Base-by-base conservation (phyloP, 2,113 vertebrate species). In the Cyprinodon variegatus region DNA sequence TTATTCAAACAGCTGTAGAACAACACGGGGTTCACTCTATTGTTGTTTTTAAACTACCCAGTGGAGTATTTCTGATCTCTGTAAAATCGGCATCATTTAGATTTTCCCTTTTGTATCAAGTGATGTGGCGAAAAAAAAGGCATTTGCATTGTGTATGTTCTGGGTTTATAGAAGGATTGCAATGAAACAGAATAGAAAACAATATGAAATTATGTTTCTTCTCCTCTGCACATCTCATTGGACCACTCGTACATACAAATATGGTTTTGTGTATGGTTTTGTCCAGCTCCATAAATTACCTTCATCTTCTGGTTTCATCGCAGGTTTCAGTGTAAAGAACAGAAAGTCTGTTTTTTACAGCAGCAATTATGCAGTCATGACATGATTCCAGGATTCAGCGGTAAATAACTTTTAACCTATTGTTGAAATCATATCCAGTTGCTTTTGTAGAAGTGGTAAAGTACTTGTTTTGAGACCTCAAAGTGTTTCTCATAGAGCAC, bases 261-360 rank as follows among this genome's bases (percentile, higher is more conserved):
- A 29, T 29, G 65, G 77, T 76, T 60, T 70, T 65, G 81, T 77
- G 79, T 83, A 73, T 29, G 29, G 29, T 29, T 29, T 29, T 53
- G 63, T 69, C 7, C 72, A 48, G 62, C 77, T 78, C 75, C 68
- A 70, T 79, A 85, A 86, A 91, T 81, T 61, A 90, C 84, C 68
- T 65, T 36, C 74, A 20, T 70, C 78, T 80, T 41, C 70, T 69
- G 48, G 36, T 59, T 83, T 86, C 84, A 79, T 86, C 62, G 65
- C 74, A 66, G 83, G 76, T 83, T 81, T 86, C 77, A 84, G 88
- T 83, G 78, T 74, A 78, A 86, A 68, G 83, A 84, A 82, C 20
- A n/a, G n/a, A 57, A n/a, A 8, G 6, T 70, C 15, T 43, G 72
- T 72, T 72, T 86, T 87, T 87, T 68, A 86, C 77, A 89, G 84